phyloP scores from a whole-genome alignment of 2,113 vertebrate genomes.

The Sphaerodactylus townsendi region DNA sequence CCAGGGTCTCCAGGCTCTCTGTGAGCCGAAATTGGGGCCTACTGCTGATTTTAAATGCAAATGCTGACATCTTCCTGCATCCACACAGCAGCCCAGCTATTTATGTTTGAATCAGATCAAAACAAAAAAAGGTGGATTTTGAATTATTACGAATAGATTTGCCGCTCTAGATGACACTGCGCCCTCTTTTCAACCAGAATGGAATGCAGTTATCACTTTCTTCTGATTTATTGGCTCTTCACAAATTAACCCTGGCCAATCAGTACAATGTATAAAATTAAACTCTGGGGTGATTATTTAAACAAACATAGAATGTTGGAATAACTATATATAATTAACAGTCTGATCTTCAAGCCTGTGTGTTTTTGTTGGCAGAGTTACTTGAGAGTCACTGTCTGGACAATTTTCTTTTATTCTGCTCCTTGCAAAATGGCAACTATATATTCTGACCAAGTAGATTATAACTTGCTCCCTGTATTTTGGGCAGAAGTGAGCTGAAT shows the following conservation, averaged over 20 bases:
- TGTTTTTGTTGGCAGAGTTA: constrained; percentile 7
- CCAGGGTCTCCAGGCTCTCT: too few species aligned
- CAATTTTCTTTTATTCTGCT: background rate
- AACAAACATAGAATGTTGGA: constrained; percentile 2
- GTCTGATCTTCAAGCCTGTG: background rate
- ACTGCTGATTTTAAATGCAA: too few species aligned
- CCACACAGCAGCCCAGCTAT: too few species aligned
- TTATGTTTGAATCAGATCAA: too few species aligned
- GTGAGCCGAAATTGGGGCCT: too few species aligned
- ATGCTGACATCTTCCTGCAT: too few species aligned
- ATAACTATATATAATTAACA: background rate
- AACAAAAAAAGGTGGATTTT: too few species aligned
- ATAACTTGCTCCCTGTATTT: constrained; percentile 3
- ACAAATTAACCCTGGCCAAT: background rate
- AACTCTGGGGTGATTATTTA: constrained; percentile 5
- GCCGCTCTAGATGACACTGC: too few species aligned
- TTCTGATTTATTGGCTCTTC: constrained; percentile 3
- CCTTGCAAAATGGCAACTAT: background rate
- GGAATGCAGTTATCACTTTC: background rate
- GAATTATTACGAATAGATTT: too few species aligned
- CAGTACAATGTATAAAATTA: constrained; percentile 3
- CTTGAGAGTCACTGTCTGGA: background rate
- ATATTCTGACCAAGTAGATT: background rate
- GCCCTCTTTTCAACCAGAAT: background rate
- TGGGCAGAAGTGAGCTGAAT: constrained; percentile 17